Percentiles rank a stretch among this genome's conserved stretches.
Conservation (phyloP, 64 coral and sea anemone genomes). For the Montipora capricornis region DNA sequence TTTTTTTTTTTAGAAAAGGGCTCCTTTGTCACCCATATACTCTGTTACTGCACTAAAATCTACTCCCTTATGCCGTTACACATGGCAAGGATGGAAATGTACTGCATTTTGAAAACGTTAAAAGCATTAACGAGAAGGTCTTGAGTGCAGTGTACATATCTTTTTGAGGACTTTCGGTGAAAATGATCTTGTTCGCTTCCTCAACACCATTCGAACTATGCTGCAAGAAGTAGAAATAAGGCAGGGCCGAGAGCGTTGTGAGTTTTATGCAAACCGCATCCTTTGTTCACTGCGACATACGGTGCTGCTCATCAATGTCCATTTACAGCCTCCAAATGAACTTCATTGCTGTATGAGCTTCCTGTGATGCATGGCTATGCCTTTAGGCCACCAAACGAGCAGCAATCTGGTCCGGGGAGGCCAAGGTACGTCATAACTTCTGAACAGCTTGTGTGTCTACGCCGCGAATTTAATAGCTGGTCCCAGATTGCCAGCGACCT, state of each 20-base stretch:
- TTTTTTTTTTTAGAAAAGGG: too few species aligned
- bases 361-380: slow-evolving; percentile 37
- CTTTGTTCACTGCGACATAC: slow-evolving; percentile 19
- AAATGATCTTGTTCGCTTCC: slow-evolving; percentile 24
- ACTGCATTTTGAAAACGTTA: too few species aligned
- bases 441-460: slow-evolving; percentile 41
- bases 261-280: slow-evolving; percentile 55
- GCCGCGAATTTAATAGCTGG: slow-evolving; percentile 45
- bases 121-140: too few species aligned
- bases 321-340: not conserved
- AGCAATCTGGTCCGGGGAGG: not conserved
- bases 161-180: not conserved
- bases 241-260: slow-evolving; percentile 17
- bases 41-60: too few species aligned
- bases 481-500: slow-evolving; percentile 42
- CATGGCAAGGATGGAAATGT: too few species aligned
- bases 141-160: not conserved
- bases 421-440: not conserved
- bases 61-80: too few species aligned
- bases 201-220: slow-evolving; percentile 9
- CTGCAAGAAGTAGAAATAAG: slow-evolving; percentile 28
- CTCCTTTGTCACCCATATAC: too few species aligned
- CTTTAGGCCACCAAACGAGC: slow-evolving; percentile 20
- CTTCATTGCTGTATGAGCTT: not conserved
- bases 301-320: not conserved